These are phyloP conservation scores for Thaumetopoea pityocampa DNA, from an alignment of 1,140 invertebrate genomes.

Conservation along the genomic window DNA sequence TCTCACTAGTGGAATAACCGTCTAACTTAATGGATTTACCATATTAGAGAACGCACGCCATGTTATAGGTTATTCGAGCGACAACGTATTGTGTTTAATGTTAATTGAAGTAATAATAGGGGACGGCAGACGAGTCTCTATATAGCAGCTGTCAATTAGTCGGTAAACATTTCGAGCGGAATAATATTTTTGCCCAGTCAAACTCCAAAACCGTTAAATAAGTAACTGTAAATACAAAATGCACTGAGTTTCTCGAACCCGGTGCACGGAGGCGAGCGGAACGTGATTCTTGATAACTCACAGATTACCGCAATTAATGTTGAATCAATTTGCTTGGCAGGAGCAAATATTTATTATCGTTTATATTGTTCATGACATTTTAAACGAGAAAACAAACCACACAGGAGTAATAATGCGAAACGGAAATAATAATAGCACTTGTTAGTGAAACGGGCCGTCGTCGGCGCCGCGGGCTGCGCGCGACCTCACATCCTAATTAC, in stretches of 20 bases:
- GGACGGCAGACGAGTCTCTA: conserved; percentile 5
- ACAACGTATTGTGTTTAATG: conserved; percentile 31
- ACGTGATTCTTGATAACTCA: conserved; percentile 32
- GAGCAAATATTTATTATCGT: conserved; percentile 58
- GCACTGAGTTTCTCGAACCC: conserved; percentile 8
- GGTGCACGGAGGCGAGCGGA: conserved; percentile 30
- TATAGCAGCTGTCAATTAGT: conserved; percentile 25
- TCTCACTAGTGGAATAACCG: conserved; percentile 23
- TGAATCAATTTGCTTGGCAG: conserved; percentile 57
- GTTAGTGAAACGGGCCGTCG: conserved; percentile 48
- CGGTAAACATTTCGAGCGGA: conserved; percentile 22
- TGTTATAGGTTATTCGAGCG: conserved; percentile 28
- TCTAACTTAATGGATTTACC: conserved; percentile 62
- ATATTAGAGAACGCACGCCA: conserved; percentile 31
- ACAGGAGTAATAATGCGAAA: conserved; percentile 54
- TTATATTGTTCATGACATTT: conserved; percentile 65
- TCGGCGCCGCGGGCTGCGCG: conserved; percentile 57
- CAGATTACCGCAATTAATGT: conserved; percentile 51
- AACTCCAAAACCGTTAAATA: conserved; percentile 47
- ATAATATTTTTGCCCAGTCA: conserved; percentile 26
- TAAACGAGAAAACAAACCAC: conserved; percentile 62
- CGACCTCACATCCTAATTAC: conserved; percentile 70
- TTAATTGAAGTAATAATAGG: conserved; percentile 31
- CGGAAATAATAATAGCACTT: conserved; percentile 72
- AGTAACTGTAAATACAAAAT: conserved; percentile 46